A percentile compares a stretch with the other conserved stretches of the same genome.
phyloP scores from a whole-genome alignment of 2,888 invertebrate genomes.

The Agrochola lota region DNA sequence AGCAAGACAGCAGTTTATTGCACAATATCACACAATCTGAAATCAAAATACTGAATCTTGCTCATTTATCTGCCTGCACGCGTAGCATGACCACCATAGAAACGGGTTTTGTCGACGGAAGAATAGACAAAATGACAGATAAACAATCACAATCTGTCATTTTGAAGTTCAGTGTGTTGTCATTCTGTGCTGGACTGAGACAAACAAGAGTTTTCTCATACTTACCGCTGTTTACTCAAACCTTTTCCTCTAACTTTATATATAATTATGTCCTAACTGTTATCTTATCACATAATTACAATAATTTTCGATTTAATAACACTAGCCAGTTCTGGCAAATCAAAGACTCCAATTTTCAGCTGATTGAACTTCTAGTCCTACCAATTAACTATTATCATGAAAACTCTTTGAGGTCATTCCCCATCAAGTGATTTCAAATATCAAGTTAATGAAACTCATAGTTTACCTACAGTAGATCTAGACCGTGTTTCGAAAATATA shows the following conservation, averaged over 20 bases:
- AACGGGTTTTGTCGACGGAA: too few species aligned
- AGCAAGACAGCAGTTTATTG: constrained; percentile 10
- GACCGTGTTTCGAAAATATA: too few species aligned
- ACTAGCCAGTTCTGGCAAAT: not conserved
- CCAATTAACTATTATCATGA: not conserved
- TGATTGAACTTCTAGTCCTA: not conserved
- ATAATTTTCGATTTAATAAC: not conserved
- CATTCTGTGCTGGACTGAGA: too few species aligned
- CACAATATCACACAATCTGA: constrained; percentile 45
- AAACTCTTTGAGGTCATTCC: constrained; percentile 11
- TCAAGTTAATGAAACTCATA: not conserved
- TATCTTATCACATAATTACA: not conserved
- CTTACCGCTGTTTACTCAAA: not conserved
- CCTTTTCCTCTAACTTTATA: not conserved
- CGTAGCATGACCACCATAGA: too few species aligned
- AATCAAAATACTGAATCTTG: not conserved
- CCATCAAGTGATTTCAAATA: constrained; percentile 1
- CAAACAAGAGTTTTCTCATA: too few species aligned
- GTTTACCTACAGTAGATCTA: not conserved
- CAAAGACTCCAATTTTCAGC: not conserved
- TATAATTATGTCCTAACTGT: not conserved
- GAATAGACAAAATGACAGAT: too few species aligned
- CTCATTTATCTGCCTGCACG: too few species aligned
- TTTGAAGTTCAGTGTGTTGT: too few species aligned
- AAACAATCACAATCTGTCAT: too few species aligned